Percentiles rank a stretch among this genome's conserved stretches.
These are phyloP conservation scores for Notocelia uddmanniana DNA, from an alignment of 2,888 invertebrate genomes.

Conservation along the genomic window DNA sequence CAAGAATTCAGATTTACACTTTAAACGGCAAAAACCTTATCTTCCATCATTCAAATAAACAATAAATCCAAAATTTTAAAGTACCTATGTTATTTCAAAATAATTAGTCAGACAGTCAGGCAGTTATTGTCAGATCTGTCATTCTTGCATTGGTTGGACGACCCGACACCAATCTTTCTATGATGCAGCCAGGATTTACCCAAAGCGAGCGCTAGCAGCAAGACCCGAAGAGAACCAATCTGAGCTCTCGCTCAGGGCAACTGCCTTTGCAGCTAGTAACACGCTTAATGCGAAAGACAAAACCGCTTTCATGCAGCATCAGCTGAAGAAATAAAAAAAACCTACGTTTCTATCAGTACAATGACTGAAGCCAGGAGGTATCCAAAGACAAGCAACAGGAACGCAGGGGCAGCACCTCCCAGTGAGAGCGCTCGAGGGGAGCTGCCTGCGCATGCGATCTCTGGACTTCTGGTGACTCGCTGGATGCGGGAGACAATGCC, in stretches of 20 bases:
- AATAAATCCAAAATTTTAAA: too few relatives aligned
- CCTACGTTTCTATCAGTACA: conserved; percentile 68
- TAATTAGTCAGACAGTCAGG: too few relatives aligned
- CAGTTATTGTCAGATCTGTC: too few relatives aligned
- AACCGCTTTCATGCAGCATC: conserved; percentile 66
- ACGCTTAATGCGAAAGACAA: conserved; percentile 62
- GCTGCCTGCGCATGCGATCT: conserved; percentile 66
- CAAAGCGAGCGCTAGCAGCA: conserved; percentile 68
- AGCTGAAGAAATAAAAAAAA: neutral
- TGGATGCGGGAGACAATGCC: conserved; percentile 68
- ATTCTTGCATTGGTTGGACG: too few relatives aligned
- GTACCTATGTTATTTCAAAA: too few relatives aligned
- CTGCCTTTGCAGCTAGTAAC: conserved; percentile 67
- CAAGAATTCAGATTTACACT: too few relatives aligned
- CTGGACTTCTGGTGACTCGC: conserved; percentile 53
- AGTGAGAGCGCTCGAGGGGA: conserved; percentile 71
- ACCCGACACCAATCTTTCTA: too few relatives aligned
- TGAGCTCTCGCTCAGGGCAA: conserved; percentile 70
- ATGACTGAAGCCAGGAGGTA: conserved; percentile 59
- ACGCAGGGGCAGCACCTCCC: conserved; percentile 77
- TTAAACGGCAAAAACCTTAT: too few relatives aligned
- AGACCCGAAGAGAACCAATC: too few relatives aligned
- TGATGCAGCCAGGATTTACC: conserved; percentile 61
- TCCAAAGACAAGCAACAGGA: conserved; percentile 68
- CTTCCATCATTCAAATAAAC: too few relatives aligned